A percentile compares a stretch with the other conserved stretches of the same genome.
Conservation (phyloP, 1,140 invertebrate genomes). For the Macrocentrus cingulum region DNA sequence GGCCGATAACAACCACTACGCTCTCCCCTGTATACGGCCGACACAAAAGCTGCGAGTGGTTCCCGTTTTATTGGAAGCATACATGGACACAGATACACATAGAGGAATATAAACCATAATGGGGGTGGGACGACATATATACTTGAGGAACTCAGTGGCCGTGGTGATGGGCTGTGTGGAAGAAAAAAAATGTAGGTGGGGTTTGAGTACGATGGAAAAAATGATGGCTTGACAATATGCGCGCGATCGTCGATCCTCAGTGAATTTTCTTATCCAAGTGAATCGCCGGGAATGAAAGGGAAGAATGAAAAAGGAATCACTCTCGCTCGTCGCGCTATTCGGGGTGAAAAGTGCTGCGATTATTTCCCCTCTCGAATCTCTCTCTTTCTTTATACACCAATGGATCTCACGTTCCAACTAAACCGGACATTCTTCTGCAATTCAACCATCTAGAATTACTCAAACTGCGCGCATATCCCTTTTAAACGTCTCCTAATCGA, state of each 20-base stretch:
- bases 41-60: conserved; percentile 60
- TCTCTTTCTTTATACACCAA: background rate
- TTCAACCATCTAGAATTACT: conserved; percentile 2
- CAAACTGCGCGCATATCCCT: too few species aligned
- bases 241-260: conserved; percentile 34
- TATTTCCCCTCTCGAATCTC: conserved; percentile 1
- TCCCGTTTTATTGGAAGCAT: conserved; percentile 59
- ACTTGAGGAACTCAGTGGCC: conserved; percentile 19
- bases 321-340: conserved; percentile 16
- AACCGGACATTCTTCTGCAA: conserved; percentile 14
- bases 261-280: conserved; percentile 37
- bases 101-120: conserved; percentile 2
- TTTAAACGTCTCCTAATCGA: too few species aligned
- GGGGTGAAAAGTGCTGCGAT: conserved; percentile 10
- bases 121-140: conserved; percentile 25
- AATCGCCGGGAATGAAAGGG: conserved; percentile 15
- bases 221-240: conserved; percentile 50
- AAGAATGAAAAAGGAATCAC: conserved; percentile 12
- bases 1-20: conserved; percentile 60
- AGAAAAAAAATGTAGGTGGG: conserved; percentile 23
- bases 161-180: conserved; percentile 24
- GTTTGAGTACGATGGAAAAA: conserved; percentile 20
- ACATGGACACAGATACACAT: conserved; percentile 47
- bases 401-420: conserved; percentile 8
- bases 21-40: conserved; percentile 45